Conservation (phyloP, 2,888 invertebrate genomes). For the Invenusta paracnida region DNA sequence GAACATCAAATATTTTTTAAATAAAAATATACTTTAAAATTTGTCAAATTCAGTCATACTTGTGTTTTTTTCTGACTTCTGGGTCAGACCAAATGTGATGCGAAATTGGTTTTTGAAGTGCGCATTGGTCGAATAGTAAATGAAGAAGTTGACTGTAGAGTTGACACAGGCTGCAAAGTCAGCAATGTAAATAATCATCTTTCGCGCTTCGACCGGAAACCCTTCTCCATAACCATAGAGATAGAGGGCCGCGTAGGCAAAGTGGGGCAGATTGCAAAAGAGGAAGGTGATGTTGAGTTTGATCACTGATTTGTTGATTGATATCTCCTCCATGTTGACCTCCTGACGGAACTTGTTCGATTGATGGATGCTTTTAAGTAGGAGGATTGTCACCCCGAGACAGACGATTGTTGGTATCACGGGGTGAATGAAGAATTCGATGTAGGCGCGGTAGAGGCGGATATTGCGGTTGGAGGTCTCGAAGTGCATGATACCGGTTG, state of each 20-base stretch:
- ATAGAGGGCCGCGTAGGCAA: constrained; percentile 34
- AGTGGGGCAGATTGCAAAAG: constrained; percentile 37
- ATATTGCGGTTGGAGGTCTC: background rate
- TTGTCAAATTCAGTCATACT: too few species aligned
- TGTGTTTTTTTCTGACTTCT: too few species aligned
- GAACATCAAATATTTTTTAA: too few species aligned
- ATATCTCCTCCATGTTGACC: constrained; percentile 15
- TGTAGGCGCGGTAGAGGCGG: constrained; percentile 31
- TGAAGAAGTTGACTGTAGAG: constrained; percentile 13
- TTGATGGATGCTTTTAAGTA: background rate
- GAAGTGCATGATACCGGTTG: constrained; percentile 7
- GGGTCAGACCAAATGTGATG: background rate
- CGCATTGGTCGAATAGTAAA: constrained; percentile 11
- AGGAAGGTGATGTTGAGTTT: constrained; percentile 38
- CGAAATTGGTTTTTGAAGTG: background rate
- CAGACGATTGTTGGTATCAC: constrained; percentile 27
- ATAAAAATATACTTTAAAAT: too few species aligned
- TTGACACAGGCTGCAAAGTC: constrained; percentile 34
- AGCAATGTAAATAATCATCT: constrained; percentile 34
- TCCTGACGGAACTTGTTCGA: constrained; percentile 36
- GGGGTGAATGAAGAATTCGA: constrained; percentile 39
- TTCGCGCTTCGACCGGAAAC: constrained; percentile 22
- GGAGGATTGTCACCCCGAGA: constrained; percentile 8
- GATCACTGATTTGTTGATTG: constrained; percentile 30
- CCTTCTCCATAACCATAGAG: constrained; percentile 28